Percentiles rank a stretch among this genome's conserved stretches.
Conservation (phyloP, 2,888 invertebrate species). For the Latheticus oryzae region DNA sequence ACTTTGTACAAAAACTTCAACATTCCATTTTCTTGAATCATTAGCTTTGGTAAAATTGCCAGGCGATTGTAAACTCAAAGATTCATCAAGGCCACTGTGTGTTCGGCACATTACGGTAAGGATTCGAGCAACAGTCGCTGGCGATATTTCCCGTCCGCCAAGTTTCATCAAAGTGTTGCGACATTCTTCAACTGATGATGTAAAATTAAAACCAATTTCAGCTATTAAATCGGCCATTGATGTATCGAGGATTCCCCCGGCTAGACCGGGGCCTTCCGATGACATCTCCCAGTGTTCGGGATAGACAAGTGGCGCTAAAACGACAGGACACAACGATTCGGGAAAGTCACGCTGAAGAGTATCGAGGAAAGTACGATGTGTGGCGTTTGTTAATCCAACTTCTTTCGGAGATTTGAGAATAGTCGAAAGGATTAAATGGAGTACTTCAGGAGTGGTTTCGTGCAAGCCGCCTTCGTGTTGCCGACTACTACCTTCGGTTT, state of each 20-base stretch:
- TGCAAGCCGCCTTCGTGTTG: conserved; percentile 84
- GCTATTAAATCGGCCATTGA: conserved; percentile 88
- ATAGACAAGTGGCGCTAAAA: conserved; percentile 89
- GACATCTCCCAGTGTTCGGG: conserved; percentile 80
- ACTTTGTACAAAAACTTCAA: conserved; percentile 93
- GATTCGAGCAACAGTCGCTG: conserved; percentile 84
- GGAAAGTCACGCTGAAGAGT: conserved; percentile 89
- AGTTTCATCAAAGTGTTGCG: conserved; percentile 85
- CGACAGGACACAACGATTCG: conserved; percentile 87
- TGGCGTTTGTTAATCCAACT: conserved; percentile 76
- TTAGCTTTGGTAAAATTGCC: conserved; percentile 69
- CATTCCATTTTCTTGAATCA: conserved; percentile 80
- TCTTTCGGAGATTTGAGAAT: conserved; percentile 73
- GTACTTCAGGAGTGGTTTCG: conserved; percentile 90
- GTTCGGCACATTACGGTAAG: conserved; percentile 89
- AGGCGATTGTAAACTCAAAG: conserved; percentile 69
- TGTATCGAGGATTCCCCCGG: conserved; percentile 73
- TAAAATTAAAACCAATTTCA: conserved; percentile 90
- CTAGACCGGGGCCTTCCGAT: conserved; percentile 71
- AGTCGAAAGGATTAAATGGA: conserved; percentile 81
- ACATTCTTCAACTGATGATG: conserved; percentile 87
- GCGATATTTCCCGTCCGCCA: conserved; percentile 83
- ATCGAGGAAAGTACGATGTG: conserved; percentile 83
- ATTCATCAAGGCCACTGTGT: conserved; percentile 79
- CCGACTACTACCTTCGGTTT: conserved; percentile 79